Evolutionary conservation across 1,140 invertebrate genomes (phyloP), one percentile per base, ranked within the genome.

Genomic region (Charaxes varanes): DNA sequence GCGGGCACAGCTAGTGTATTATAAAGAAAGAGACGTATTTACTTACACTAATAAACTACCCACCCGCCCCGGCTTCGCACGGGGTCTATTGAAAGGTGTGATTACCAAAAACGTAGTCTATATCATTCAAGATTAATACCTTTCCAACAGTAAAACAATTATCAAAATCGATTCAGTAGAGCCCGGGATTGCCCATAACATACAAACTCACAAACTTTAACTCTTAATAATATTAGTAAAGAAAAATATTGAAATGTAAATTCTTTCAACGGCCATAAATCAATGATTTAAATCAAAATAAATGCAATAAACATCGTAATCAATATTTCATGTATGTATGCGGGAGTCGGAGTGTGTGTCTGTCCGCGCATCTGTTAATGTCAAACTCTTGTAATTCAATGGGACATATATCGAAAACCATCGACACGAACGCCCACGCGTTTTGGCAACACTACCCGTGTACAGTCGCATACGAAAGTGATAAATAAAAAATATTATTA

Each of bases 401-500:
- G 42, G 46, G 42, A 44, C 40, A 52, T 56, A 48, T 43, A 52
- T 56, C 42, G 49, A 46, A 23, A 50, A 22, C 38, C 33, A 56
- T 64, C 56, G 61, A 64, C 53, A 54, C 12, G 6, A 18, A 19
- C 48, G 30, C 56, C 56, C 35, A 63, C 61, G 42, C 30, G 18
- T 7, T 36, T 44, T 42, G 36, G 27, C 32, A 36, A 47, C 32
- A 49, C 32, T 36, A 42, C 38, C 31, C 27, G 13, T 28, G 53
- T 60, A 55, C 47, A 17, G 21, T 49, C 21, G 34, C 18, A 12
- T 14, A 27, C 13, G 22, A 47, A 42, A 45, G 30, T 27, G 18
- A 14, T 16, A n/a, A n/a, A n/a, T n/a, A n/a, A n/a, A n/a, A n/a
- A n/a, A n/a, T n/a, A n/a, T n/a, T n/a, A n/a, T n/a, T n/a, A n/a